Percentiles rank a stretch among this genome's conserved stretches.
These are phyloP conservation scores for Craniophora ligustri DNA, from an alignment of 2,888 invertebrate genomes.

Conservation along the genomic window DNA sequence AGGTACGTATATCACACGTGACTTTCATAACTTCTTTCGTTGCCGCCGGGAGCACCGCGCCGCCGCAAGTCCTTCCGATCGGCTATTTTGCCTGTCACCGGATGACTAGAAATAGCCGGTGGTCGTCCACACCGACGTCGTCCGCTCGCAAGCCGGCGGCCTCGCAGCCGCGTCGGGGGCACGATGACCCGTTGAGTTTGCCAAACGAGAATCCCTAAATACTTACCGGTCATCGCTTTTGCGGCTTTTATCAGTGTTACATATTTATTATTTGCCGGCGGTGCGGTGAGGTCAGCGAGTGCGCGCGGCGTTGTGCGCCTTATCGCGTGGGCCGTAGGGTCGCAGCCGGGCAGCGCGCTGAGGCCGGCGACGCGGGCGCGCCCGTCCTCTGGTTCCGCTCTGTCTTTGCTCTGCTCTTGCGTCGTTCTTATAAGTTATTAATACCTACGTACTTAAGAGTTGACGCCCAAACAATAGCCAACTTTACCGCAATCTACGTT, in stretches of 20 bases:
- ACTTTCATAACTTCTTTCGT: slow-evolving; percentile 58
- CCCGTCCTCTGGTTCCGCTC: slow-evolving; percentile 77
- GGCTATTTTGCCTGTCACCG: slow-evolving; percentile 56
- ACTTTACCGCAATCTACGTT: slow-evolving; percentile 33
- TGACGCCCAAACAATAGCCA: slow-evolving; percentile 45
- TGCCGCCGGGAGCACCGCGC: slow-evolving; percentile 39
- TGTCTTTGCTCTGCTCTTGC: slow-evolving; percentile 84
- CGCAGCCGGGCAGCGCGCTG: slow-evolving; percentile 52
- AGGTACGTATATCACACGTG: slow-evolving; percentile 81
- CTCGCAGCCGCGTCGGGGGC: slow-evolving; percentile 61
- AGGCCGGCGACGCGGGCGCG: slow-evolving; percentile 67
- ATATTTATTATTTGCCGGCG: slow-evolving; percentile 87
- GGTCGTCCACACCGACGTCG: slow-evolving; percentile 60
- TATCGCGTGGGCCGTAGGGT: slow-evolving; percentile 84
- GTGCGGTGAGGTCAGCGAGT: slow-evolving; percentile 84
- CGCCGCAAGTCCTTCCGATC: slow-evolving; percentile 35
- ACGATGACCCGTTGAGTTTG: slow-evolving; percentile 75
- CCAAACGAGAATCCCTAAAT: slow-evolving; percentile 82
- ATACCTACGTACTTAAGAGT: slow-evolving; percentile 43
- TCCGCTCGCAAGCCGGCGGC: slow-evolving; percentile 62
- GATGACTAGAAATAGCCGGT: slow-evolving; percentile 70
- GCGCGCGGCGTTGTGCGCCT: slow-evolving; percentile 81
- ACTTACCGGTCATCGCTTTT: slow-evolving; percentile 85
- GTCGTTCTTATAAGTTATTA: slow-evolving; percentile 68
- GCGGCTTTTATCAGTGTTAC: slow-evolving; percentile 87